A percentile compares a stretch with the other conserved stretches of the same genome.
Evolutionary conservation across 2,797 vertebrate species (phyloP).

Genomic region (Silurus aristotelis): DNA sequence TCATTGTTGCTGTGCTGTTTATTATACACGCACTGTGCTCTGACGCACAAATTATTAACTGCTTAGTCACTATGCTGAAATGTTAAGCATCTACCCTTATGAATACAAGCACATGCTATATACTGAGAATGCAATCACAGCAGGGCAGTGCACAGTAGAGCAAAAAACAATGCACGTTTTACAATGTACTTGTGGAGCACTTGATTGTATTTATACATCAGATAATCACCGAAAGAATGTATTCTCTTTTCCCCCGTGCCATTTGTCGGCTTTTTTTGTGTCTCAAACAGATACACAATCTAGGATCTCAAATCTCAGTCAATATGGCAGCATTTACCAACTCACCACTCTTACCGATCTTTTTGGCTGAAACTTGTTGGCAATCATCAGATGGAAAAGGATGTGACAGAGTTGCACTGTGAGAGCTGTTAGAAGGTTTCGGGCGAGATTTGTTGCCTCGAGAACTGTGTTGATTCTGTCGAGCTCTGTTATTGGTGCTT

Average conservation of each 20-base stretch:
- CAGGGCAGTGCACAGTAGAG: neutral
- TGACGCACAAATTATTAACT: neutral
- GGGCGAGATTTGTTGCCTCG: constrained; percentile 69
- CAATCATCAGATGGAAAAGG: constrained; percentile 53
- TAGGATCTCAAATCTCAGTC: neutral
- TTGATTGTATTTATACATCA: neutral
- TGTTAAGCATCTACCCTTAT: neutral
- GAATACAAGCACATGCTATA: neutral
- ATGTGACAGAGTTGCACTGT: constrained; percentile 54
- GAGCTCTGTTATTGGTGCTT: constrained; percentile 32
- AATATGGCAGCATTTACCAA: neutral
- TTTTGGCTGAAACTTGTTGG: constrained; percentile 66
- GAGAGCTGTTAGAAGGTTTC: constrained; percentile 60
- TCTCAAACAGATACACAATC: neutral
- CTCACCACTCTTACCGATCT: constrained; percentile 67
- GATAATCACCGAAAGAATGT: neutral
- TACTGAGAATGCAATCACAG: neutral
- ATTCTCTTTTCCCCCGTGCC: neutral
- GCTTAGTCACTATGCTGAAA: neutral
- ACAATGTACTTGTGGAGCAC: neutral
- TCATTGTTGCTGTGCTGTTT: neutral
- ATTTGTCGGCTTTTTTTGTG: neutral
- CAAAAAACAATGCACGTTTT: neutral
- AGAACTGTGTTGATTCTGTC: constrained; percentile 64
- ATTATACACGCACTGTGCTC: neutral